These are phyloP conservation scores for Lasius fuliginosus DNA, from an alignment of 2,888 invertebrate genomes.

Conservation along the genomic window DNA sequence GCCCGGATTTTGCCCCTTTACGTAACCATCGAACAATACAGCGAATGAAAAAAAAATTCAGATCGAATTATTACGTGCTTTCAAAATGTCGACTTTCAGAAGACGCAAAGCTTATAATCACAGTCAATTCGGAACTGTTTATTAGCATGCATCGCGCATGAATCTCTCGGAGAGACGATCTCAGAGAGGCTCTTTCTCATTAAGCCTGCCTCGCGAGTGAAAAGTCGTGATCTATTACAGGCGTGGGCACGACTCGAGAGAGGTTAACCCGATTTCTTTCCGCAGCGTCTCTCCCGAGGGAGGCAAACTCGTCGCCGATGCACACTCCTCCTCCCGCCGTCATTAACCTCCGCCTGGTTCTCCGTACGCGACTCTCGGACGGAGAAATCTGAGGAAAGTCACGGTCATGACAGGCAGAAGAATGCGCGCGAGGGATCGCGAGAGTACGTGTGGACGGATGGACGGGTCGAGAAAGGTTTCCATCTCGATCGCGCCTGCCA, in stretches of 20 bases:
- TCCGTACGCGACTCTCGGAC: constrained; percentile 19
- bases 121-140: constrained; percentile 1
- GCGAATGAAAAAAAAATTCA: not conserved
- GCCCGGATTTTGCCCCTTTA: too few species aligned
- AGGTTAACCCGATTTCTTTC: constrained; percentile 51
- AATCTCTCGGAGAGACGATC: not conserved
- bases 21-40: not conserved
- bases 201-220: constrained; percentile 32
- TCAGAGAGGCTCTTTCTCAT: constrained; percentile 22
- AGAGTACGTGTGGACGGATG: constrained; percentile 16
- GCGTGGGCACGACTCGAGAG: constrained; percentile 3
- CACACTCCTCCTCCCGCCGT: constrained; percentile 35
- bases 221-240: constrained; percentile 44
- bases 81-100: not conserved
- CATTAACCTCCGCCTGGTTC: constrained; percentile 42
- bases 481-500: constrained; percentile 37
- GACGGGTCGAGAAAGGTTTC: constrained; percentile 30
- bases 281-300: constrained; percentile 18
- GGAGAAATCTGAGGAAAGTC: constrained; percentile 50
- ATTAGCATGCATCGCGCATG: not conserved
- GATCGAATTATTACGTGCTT: not conserved
- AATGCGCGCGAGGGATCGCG: constrained; percentile 22
- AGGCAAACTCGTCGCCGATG: constrained; percentile 11
- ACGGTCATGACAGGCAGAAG: constrained; percentile 30
- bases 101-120: not conserved